These are phyloP conservation scores for Pantherophis guttatus DNA, from an alignment of 2,113 vertebrate species.

Conservation along the genomic window DNA sequence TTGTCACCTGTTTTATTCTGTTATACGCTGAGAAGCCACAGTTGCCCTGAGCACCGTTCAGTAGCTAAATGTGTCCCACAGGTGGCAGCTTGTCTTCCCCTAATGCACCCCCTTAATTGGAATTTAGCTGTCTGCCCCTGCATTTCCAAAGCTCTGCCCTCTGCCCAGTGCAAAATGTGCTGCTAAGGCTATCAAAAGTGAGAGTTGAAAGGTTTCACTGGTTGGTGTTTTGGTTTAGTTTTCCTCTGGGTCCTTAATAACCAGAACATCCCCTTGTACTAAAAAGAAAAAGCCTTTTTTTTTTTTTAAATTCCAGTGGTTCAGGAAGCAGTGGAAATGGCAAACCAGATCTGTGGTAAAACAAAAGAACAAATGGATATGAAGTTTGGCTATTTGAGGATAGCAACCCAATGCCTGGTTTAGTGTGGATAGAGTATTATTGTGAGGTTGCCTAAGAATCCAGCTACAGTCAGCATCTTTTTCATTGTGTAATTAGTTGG, in stretches of 20 bases:
- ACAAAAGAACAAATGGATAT: background rate
- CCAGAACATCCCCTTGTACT: background rate
- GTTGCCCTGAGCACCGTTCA: background rate
- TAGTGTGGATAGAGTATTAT: background rate
- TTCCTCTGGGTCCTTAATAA: background rate
- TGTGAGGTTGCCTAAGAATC: background rate
- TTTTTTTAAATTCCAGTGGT: background rate
- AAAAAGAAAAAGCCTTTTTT: background rate
- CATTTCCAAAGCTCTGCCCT: background rate
- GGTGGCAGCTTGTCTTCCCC: background rate
- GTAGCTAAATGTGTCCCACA: background rate
- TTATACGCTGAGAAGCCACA: background rate
- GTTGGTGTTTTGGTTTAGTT: background rate
- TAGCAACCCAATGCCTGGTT: background rate
- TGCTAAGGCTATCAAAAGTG: constrained; percentile 18
- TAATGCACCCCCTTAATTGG: background rate
- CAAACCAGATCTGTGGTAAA: background rate
- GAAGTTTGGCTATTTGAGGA: background rate
- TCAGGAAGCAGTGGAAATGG: background rate
- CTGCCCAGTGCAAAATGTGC: background rate
- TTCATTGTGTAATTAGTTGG: background rate
- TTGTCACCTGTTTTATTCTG: background rate
- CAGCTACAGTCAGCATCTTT: background rate
- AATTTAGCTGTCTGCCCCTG: background rate
- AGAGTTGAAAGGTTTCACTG: constrained; percentile 14